phyloP scores from a whole-genome alignment of 2,113 vertebrate genomes.

The Microcebus lehilahytsara region DNA sequence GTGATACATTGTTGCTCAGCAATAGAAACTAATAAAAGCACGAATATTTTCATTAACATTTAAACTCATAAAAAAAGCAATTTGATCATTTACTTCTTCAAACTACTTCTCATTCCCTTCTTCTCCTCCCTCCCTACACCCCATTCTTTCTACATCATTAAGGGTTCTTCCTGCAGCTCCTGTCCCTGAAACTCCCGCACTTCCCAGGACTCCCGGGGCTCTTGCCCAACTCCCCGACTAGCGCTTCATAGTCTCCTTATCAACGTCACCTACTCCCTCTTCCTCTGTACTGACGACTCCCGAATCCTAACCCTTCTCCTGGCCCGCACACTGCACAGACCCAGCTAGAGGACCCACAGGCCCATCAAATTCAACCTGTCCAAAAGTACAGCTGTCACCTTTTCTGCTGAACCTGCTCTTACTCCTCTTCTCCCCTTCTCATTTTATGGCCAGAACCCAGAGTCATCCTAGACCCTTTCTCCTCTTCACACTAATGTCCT shows the following conservation, averaged over 20 bases:
- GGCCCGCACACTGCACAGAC: not conserved
- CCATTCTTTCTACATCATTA: not conserved
- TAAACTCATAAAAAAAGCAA: not conserved
- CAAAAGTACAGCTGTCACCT: not conserved
- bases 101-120: not conserved
- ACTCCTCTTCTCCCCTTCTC: not conserved
- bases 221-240: not conserved
- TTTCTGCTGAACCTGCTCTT: not conserved
- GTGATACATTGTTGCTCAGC: not conserved
- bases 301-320: not conserved
- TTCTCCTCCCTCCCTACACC: not conserved
- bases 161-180: not conserved
- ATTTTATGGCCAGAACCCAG: not conserved
- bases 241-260: not conserved
- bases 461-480: not conserved
- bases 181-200: no score
- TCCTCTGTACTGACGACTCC: not conserved
- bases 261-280: not conserved
- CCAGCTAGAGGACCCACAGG: not conserved
- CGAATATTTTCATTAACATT: not conserved
- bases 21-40: not conserved
- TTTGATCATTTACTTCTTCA: not conserved
- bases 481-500: no score
- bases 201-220: not conserved
- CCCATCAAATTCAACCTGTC: not conserved